Evolutionary conservation across 2,888 invertebrate species (phyloP).

Genomic region (Meiosimyza platycephala): DNA sequence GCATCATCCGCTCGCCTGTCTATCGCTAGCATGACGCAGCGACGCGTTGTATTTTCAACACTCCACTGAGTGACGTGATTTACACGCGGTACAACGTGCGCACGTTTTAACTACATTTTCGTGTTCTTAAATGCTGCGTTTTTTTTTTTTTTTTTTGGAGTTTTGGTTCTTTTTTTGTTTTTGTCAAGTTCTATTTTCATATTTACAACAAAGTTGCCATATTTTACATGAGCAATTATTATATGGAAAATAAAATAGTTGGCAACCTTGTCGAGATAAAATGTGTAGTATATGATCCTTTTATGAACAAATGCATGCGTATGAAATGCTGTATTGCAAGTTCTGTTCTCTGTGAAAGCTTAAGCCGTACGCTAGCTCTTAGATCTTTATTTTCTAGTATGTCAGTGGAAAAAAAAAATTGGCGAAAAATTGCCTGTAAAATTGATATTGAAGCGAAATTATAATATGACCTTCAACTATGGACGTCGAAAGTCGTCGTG

Average conservation of each 20-base stretch:
- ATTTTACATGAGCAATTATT: neutral
- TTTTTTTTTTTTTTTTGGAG: neutral
- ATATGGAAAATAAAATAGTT: constrained; percentile 8
- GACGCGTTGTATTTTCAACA: constrained; percentile 26
- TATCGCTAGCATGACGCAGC: constrained; percentile 1
- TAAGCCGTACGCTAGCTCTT: too few relatives aligned
- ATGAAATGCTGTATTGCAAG: too few relatives aligned
- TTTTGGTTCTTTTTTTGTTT: neutral
- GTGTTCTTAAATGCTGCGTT: constrained; percentile 44
- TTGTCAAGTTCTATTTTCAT: neutral
- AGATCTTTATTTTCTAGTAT: too few relatives aligned
- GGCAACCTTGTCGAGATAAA: too few relatives aligned
- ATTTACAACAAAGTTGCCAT: neutral
- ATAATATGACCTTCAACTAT: too few relatives aligned
- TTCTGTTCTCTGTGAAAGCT: too few relatives aligned
- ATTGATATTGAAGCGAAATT: too few relatives aligned
- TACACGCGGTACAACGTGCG: constrained; percentile 55
- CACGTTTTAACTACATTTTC: constrained; percentile 61
- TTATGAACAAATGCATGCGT: too few relatives aligned
- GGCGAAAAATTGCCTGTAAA: too few relatives aligned
- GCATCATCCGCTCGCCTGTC: constrained; percentile 5
- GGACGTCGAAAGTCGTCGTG: too few relatives aligned
- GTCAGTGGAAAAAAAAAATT: too few relatives aligned
- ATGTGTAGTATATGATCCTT: too few relatives aligned
- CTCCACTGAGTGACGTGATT: constrained; percentile 56